Conservation (phyloP, 2,797 vertebrate genomes). For the Microctenopoma stevenorrisi region DNA sequence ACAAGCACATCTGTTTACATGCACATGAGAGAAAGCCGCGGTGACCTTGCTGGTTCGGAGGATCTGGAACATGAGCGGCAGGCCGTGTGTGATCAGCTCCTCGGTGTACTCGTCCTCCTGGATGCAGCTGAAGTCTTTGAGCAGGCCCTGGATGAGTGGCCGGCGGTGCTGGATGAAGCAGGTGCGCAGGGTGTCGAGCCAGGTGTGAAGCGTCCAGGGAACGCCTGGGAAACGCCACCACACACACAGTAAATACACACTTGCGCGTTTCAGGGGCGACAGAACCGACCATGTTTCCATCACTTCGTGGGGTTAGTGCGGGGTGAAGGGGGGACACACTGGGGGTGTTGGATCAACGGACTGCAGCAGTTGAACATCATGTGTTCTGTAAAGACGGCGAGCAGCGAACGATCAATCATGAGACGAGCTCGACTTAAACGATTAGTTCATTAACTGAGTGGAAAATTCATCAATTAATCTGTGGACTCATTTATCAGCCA, state of each 20-base stretch:
- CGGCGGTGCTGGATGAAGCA: constrained; percentile 84
- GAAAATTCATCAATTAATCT: not conserved
- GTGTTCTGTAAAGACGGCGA: constrained; percentile 9
- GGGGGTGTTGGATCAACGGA: constrained; percentile 24
- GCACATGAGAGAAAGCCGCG: constrained; percentile 31
- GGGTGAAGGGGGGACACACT: constrained; percentile 29
- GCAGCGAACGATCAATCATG: constrained; percentile 19
- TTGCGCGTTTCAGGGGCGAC: constrained; percentile 19
- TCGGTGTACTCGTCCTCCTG: constrained; percentile 87
- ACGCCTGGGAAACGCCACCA: constrained; percentile 77
- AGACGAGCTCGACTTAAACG: constrained; percentile 11
- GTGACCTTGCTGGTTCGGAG: constrained; percentile 86
- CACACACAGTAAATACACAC: constrained; percentile 52
- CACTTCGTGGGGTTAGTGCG: constrained; percentile 37
- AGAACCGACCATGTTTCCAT: constrained; percentile 77
- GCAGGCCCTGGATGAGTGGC: constrained; percentile 84
- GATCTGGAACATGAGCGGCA: constrained; percentile 89
- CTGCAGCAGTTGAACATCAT: constrained; percentile 24
- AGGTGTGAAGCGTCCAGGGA: constrained; percentile 88
- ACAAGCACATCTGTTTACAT: constrained; percentile 45
- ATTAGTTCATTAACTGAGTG: constrained; percentile 6
- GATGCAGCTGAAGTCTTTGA: constrained; percentile 87
- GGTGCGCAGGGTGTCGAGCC: constrained; percentile 86
- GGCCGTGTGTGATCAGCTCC: constrained; percentile 86
- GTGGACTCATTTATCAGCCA: not conserved